Evolutionary conservation across 2,113 vertebrate genomes (phyloP).

Genomic region (Chaetops frenatus): DNA sequence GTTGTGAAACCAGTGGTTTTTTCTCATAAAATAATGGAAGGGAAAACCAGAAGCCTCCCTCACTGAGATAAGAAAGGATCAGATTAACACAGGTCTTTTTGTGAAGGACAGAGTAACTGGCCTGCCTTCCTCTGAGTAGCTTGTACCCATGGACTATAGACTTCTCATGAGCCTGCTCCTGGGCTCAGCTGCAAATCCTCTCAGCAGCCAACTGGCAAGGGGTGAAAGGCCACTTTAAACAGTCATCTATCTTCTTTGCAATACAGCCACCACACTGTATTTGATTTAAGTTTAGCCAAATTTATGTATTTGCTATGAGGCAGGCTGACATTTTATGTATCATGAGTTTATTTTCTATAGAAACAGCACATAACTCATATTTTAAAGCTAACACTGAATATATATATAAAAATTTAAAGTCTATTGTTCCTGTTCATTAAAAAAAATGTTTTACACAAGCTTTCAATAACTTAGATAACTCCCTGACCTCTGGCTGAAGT

Average conservation of each 20-base stretch:
- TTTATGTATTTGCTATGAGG: background rate
- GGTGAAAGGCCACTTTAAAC: background rate
- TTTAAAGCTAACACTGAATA: background rate
- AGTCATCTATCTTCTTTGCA: background rate
- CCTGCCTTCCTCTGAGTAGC: background rate
- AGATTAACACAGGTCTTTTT: background rate
- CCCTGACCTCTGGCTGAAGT: background rate
- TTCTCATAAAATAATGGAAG: background rate
- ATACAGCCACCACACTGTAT: background rate
- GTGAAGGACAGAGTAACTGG: background rate
- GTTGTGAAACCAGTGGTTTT: background rate
- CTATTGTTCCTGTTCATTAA: background rate
- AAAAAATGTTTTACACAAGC: background rate
- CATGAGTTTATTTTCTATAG: background rate
- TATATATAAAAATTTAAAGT: background rate
- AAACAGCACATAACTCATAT: background rate
- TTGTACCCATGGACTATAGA: background rate
- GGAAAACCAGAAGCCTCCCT: background rate
- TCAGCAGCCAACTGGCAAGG: background rate
- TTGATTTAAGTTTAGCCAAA: background rate
- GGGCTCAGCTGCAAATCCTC: background rate
- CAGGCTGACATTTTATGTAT: background rate
- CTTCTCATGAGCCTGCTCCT: background rate
- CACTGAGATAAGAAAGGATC: background rate
- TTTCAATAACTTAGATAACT: background rate